phyloP scores from a whole-genome alignment of 2,113 vertebrate genomes.

The Mixornis gularis region DNA sequence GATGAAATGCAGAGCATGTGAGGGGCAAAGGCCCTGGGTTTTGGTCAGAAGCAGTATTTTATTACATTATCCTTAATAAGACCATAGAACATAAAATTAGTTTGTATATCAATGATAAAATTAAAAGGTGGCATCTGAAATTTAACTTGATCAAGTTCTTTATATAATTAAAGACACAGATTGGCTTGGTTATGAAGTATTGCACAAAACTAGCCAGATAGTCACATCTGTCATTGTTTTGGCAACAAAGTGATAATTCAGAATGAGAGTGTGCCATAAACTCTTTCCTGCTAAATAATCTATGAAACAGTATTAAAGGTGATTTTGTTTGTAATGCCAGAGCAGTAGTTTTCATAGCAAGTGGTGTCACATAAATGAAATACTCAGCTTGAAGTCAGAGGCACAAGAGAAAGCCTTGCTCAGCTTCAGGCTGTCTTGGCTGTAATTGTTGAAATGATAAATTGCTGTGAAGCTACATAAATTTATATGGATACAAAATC shows the following conservation, averaged over 20 bases:
- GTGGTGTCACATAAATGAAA: neutral
- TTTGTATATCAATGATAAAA: neutral
- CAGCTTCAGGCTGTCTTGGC: neutral
- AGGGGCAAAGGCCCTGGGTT: neutral
- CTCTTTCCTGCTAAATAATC: neutral
- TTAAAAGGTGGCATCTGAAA: neutral
- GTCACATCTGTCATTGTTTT: neutral
- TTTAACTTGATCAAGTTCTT: neutral
- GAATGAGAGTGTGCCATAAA: neutral
- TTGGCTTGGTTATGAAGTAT: neutral
- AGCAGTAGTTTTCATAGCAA: neutral
- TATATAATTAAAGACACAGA: neutral
- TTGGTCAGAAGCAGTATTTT: neutral
- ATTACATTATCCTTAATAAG: neutral
- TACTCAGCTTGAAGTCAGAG: neutral
- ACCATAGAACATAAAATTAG: accelerated
- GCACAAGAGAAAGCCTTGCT: neutral
- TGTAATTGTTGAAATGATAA: neutral
- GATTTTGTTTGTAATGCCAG: neutral
- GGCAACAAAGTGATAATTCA: neutral
- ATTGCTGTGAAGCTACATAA: neutral
- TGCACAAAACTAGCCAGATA: neutral
- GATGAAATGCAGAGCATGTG: neutral
- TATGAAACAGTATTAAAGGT: neutral
- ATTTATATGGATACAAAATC: neutral